A percentile compares a stretch with the other conserved stretches of the same genome.
Conservation (phyloP, 2,113 vertebrate genomes). For the Neolamprologus ventralis region DNA sequence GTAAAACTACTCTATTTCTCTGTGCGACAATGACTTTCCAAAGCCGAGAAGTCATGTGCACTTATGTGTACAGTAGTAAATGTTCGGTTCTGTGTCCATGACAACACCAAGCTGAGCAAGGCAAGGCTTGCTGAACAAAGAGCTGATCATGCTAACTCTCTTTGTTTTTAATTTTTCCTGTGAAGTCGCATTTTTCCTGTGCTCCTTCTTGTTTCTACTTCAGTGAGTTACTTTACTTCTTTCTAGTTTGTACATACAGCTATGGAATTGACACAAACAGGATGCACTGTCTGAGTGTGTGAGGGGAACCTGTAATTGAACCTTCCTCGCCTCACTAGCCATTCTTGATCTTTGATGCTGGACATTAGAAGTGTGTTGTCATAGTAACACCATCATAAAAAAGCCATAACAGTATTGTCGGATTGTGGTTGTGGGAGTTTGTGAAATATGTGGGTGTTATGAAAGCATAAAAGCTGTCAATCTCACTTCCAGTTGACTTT, state of each 20-base stretch:
- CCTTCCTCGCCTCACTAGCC: background rate
- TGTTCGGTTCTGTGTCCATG: slow-evolving; percentile 9
- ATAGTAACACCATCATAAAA: slow-evolving; percentile 25
- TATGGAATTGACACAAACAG: background rate
- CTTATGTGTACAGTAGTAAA: background rate
- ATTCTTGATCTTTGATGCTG: slow-evolving; percentile 2
- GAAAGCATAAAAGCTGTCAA: background rate
- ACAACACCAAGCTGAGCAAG: background rate
- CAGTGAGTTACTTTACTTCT: background rate
- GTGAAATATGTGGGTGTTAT: background rate
- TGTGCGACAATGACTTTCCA: background rate
- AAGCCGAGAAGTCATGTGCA: background rate
- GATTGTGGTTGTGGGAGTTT: background rate
- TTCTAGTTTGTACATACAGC: background rate
- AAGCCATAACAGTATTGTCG: background rate
- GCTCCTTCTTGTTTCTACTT: background rate
- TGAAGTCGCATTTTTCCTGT: background rate
- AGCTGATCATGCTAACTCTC: background rate
- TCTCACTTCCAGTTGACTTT: background rate
- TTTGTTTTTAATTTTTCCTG: background rate
- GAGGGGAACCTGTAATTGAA: background rate
- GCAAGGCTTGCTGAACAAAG: background rate
- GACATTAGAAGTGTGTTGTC: slow-evolving; percentile 11
- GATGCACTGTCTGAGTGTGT: background rate
- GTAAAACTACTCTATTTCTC: background rate